These are phyloP conservation scores for Kryphioiulus occultus DNA, from an alignment of 2,888 invertebrate genomes.

Conservation along the genomic window DNA sequence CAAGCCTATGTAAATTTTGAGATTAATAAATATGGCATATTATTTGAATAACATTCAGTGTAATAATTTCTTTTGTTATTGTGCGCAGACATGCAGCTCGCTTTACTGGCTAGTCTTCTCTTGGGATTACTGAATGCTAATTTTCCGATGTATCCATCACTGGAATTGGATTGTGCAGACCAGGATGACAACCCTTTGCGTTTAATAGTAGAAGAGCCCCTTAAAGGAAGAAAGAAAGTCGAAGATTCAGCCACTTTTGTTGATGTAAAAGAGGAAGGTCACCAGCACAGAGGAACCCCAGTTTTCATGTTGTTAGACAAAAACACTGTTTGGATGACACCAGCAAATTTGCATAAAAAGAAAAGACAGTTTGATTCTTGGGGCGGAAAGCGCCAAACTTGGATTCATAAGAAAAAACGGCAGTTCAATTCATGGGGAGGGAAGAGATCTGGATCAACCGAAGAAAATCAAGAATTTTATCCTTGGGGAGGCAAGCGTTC, in stretches of 20 bases:
- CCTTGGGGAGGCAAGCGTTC: slow-evolving; percentile 8
- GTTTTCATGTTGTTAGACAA: background rate
- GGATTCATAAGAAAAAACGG: background rate
- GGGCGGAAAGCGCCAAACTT: background rate
- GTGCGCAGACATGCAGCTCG: background rate
- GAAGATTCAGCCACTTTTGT: background rate
- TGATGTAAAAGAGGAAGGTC: background rate
- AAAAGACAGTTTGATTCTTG: slow-evolving; percentile 39
- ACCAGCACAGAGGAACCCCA: background rate
- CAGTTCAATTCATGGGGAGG: slow-evolving; percentile 32
- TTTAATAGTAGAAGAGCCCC: background rate
- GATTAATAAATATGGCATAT: no score
- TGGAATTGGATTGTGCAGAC: background rate
- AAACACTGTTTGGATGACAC: background rate
- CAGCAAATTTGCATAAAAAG: background rate
- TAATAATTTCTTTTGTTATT: background rate
- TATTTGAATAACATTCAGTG: no score
- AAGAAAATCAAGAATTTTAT: background rate
- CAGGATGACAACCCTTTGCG: background rate
- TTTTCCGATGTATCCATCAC: background rate
- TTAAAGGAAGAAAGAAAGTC: background rate
- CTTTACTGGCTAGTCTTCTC: background rate
- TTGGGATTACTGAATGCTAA: background rate
- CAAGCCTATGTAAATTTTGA: no score
- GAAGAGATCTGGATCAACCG: background rate